phyloP scores from a whole-genome alignment of 2,797 vertebrate genomes.

The Orientallactaga sibirica region DNA sequence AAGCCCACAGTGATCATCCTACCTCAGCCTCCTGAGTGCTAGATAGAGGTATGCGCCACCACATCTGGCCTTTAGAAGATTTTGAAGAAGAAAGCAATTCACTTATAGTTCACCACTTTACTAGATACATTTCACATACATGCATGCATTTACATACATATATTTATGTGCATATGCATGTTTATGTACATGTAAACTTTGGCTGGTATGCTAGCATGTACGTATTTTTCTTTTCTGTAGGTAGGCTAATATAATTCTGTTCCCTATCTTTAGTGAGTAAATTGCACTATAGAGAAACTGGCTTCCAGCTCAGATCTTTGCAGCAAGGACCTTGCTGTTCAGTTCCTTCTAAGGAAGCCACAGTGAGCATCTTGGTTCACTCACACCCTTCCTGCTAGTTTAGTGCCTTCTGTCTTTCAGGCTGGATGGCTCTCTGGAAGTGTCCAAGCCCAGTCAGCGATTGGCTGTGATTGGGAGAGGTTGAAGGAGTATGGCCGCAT shows the following conservation, averaged over 20 bases:
- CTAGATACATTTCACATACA: neutral
- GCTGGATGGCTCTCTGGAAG: neutral
- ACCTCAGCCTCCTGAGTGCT: too few species aligned
- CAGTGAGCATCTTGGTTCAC: neutral
- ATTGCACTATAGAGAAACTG: neutral
- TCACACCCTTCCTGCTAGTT: neutral
- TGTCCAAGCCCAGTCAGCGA: neutral
- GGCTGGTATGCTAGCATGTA: neutral
- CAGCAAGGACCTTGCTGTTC: neutral
- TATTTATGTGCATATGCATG: neutral
- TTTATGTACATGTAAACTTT: neutral
- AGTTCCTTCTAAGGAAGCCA: neutral
- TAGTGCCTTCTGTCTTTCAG: conserved; percentile 10
- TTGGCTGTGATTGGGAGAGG: neutral
- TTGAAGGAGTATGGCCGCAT: neutral
- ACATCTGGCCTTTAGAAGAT: neutral
- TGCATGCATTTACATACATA: neutral
- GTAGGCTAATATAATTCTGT: neutral
- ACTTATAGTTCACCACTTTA: neutral
- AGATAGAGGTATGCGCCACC: too few species aligned
- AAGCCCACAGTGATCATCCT: too few species aligned
- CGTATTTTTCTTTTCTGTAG: neutral
- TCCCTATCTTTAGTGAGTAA: neutral
- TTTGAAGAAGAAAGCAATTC: conserved; percentile 4
- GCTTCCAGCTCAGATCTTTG: neutral